Evolutionary conservation across 2,888 invertebrate species (phyloP).

Genomic region (Pinctada fucata): DNA sequence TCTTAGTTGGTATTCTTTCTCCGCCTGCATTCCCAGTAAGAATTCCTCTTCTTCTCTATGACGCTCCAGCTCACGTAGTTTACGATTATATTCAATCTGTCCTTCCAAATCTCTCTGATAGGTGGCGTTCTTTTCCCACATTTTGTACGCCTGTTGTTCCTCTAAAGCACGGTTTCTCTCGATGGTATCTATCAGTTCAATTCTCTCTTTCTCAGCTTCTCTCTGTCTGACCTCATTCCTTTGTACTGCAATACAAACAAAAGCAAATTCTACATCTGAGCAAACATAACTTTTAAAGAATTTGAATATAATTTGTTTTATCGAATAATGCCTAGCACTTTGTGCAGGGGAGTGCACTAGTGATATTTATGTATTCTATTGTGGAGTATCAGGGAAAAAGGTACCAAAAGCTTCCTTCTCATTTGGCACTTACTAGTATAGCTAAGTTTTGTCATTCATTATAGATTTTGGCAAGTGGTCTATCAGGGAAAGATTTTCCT

Average conservation of each 20-base stretch:
- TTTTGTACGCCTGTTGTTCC: constrained; percentile 59
- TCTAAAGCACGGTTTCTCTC: constrained; percentile 71
- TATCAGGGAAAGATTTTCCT: too few relatives aligned
- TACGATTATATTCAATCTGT: constrained; percentile 72
- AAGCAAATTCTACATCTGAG: not conserved
- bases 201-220: constrained; percentile 65
- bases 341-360: not conserved
- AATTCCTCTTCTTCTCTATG: constrained; percentile 64
- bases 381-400: too few relatives aligned
- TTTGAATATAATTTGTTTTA: not conserved
- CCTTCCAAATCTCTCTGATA: constrained; percentile 71
- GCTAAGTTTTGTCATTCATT: too few relatives aligned
- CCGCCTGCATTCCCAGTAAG: constrained; percentile 68
- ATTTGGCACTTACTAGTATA: too few relatives aligned
- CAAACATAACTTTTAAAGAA: not conserved
- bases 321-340: not conserved
- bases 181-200: constrained; percentile 63
- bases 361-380: too few relatives aligned
- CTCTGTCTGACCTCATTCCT: constrained; percentile 62
- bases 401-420: too few relatives aligned
- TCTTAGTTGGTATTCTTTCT: constrained; percentile 70
- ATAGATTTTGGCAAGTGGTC: too few relatives aligned
- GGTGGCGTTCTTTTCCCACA: constrained; percentile 51
- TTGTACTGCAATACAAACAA: constrained; percentile 57
- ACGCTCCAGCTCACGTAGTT: constrained; percentile 59